Percentiles rank a stretch among this genome's conserved stretches.
Conservation (phyloP, 2,113 vertebrate genomes). For the Paracyprichromis sp. region DNA sequence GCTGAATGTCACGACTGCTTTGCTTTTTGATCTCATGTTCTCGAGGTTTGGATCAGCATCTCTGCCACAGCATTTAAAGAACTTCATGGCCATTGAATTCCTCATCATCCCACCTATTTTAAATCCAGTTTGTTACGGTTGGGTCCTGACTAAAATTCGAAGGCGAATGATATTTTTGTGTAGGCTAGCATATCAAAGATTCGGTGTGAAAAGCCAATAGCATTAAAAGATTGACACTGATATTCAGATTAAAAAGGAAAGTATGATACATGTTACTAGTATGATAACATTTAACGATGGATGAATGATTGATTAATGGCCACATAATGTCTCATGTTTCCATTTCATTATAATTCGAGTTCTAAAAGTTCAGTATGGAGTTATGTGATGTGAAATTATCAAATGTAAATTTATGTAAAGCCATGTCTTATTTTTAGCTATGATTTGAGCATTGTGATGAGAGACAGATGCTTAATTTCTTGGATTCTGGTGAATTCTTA, state of each 20-base stretch:
- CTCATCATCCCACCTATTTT: constrained; percentile 22
- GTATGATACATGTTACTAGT: neutral
- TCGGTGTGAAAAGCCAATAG: neutral
- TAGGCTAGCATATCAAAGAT: neutral
- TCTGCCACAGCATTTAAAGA: neutral
- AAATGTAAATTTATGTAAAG: neutral
- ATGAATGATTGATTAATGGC: neutral
- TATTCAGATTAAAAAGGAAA: neutral
- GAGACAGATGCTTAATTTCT: neutral
- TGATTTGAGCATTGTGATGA: neutral
- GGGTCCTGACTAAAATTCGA: constrained; percentile 6
- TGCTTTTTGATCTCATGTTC: neutral
- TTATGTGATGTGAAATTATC: neutral
- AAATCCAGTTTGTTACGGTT: constrained; percentile 46
- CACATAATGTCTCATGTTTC: neutral
- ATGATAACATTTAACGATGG: neutral
- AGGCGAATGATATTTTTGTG: neutral
- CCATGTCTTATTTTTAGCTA: neutral
- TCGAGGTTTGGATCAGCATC: constrained; percentile 15
- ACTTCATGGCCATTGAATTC: constrained; percentile 46
- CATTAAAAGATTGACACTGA: neutral
- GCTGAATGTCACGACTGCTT: neutral
- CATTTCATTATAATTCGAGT: neutral
- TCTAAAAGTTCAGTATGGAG: neutral
- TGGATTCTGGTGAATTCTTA: neutral